phyloP scores from a whole-genome alignment of 2,888 invertebrate species.

The Exephanes ischioxanthus region DNA sequence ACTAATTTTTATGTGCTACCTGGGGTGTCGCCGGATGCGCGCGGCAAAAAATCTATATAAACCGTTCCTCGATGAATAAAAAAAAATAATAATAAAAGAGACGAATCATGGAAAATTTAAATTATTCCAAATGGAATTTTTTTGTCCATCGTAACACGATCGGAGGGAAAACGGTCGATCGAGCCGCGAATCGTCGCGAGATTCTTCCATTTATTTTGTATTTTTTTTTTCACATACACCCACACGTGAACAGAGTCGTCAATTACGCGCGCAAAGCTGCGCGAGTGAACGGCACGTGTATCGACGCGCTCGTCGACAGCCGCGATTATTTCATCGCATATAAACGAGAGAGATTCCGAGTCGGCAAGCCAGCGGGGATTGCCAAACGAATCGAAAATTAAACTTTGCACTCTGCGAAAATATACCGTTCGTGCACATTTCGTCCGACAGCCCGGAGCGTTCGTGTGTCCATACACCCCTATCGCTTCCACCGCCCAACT shows the following conservation, averaged over 20 bases:
- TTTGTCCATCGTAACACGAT: background rate
- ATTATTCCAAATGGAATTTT: conserved; percentile 25
- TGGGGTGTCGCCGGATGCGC: background rate
- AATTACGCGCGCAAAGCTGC: background rate
- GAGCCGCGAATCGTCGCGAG: background rate
- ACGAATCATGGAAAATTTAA: conserved; percentile 14
- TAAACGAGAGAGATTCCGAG: conserved; percentile 4
- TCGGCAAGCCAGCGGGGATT: background rate
- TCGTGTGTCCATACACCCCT: too few relatives aligned
- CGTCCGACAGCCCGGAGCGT: too few relatives aligned
- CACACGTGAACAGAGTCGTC: background rate
- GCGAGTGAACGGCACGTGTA: background rate
- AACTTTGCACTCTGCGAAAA: conserved; percentile 7
- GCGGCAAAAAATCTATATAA: conserved; percentile 7
- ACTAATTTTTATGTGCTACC: too few relatives aligned
- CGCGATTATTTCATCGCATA: background rate
- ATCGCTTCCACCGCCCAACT: too few relatives aligned
- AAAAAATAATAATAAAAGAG: background rate
- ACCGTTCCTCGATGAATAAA: background rate
- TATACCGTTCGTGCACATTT: too few relatives aligned
- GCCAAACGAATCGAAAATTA: conserved; percentile 3
- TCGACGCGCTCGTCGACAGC: background rate
- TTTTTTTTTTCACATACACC: background rate
- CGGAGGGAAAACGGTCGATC: background rate
- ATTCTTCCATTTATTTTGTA: background rate